Base-by-base conservation (phyloP, 1,140 invertebrate genomes). In the Manduca sexta region DNA sequence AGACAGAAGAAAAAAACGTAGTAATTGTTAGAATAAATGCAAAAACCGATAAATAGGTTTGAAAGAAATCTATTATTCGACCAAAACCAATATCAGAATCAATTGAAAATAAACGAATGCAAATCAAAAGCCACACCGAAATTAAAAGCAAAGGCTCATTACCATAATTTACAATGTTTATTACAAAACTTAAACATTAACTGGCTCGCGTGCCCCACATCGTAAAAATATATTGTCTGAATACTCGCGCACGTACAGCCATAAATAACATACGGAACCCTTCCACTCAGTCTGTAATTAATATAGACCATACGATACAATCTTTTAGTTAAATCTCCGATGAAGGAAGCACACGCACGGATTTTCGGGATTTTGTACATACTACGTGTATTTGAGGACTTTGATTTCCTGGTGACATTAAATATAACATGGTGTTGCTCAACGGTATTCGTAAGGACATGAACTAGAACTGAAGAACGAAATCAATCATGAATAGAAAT, bases 221-320 rank as follows among this genome's bases (percentile, higher is more conserved):
- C 67, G 47, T 70, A 67, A 64, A 64, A 54, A 56, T 59, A 69
- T 65, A 64, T 56, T 56, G 56, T 38, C 59, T 59, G 59, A 58
- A 66, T 58, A 54, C 62, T 59, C 56, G 57, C 62, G 56, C 67
- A 66, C 57, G 60, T 64, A 64, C 60, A 47, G 56, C 48, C 40
- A 62, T 67, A 67, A 67, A 63, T 67, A 57, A 66, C 52, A 67
- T 64, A 67, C 57, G 57, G n/a, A 70, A 70, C 64, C 64, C 67
- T 66, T 66, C 56, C 54, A 60, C 21, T 49, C 39, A 12, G 45
- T 50, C 48, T 53, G 56, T 66, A 70, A 70, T 70, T 70, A 70
- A 70, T 70, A 70, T n/a, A 66, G 60, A 51, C 52, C 47, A 53
- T 45, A 55, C 56, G 63, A 64, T 65, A 62, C 44, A 52, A 65